Percentiles rank a stretch among this genome's conserved stretches.
phyloP scores from a whole-genome alignment of 2,797 vertebrate genomes.

The Phrynocephalus vlangalii region DNA sequence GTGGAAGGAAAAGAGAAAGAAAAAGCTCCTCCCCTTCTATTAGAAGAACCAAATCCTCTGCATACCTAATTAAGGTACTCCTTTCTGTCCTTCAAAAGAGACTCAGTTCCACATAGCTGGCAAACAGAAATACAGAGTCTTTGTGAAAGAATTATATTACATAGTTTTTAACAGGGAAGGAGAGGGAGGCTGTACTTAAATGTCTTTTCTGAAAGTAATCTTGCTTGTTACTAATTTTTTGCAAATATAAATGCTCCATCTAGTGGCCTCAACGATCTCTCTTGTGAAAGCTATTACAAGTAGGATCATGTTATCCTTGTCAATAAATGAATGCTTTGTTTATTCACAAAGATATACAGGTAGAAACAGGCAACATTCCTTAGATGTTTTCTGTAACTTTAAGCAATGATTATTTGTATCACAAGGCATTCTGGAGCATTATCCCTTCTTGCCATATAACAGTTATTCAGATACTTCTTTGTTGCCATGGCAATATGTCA shows the following conservation, averaged over 20 bases:
- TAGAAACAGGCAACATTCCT: not conserved
- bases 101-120: not conserved
- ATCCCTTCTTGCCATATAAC: conserved; percentile 34
- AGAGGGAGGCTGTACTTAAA: conserved; percentile 25
- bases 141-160: not conserved
- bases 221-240: conserved; percentile 43
- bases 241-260: conserved; percentile 78
- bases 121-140: conserved; percentile 35
- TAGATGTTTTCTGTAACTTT: not conserved
- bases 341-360: not conserved
- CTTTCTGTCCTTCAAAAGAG: not conserved
- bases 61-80: not conserved
- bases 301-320: conserved; percentile 1
- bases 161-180: conserved; percentile 25
- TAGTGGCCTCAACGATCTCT: conserved; percentile 72
- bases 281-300: conserved; percentile 52
- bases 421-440: conserved; percentile 46
- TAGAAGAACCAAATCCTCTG: conserved; percentile 19
- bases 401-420: conserved; percentile 50
- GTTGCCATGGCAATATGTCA: conserved; percentile 67
- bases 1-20: conserved; percentile 3
- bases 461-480: conserved; percentile 57
- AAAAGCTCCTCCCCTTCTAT: not conserved
- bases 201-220: not conserved
- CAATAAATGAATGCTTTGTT: conserved; percentile 20